These are phyloP conservation scores for Caligus rogercresseyi DNA, from an alignment of 1,140 invertebrate species.

Conservation along the genomic window DNA sequence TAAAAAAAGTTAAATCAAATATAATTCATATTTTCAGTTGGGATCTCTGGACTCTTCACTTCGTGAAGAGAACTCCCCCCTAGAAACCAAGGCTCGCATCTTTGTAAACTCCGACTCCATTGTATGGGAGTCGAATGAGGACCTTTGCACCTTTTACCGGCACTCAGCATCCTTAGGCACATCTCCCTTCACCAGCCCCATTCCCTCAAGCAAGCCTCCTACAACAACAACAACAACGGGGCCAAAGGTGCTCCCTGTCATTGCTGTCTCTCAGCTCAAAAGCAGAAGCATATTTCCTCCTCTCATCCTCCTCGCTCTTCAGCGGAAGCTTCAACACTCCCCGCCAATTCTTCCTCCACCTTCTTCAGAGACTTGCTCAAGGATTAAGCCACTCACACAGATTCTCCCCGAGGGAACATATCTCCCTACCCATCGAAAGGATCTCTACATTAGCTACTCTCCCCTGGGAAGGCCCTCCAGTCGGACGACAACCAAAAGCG, in stretches of 20 bases:
- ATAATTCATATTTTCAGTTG: too few relatives aligned
- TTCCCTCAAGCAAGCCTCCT: neutral
- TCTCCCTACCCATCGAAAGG: too few relatives aligned
- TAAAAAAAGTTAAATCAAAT: too few relatives aligned
- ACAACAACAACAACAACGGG: neutral
- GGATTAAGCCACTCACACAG: too few relatives aligned
- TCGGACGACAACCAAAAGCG: too few relatives aligned
- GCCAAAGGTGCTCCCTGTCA: neutral
- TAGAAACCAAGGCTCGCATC: neutral
- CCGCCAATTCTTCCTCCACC: neutral
- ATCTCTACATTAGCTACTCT: too few relatives aligned
- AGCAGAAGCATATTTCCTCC: neutral
- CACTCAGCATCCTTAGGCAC: neutral
- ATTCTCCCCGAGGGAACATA: too few relatives aligned
- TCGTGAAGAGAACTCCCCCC: neutral
- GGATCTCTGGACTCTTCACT: neutral
- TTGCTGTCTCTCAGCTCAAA: neutral
- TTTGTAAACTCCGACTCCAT: neutral
- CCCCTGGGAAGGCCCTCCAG: too few relatives aligned
- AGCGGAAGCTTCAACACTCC: neutral
- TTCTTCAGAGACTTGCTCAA: too few relatives aligned
- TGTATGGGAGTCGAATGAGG: neutral
- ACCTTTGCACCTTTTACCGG: neutral
- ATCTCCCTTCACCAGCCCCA: neutral
- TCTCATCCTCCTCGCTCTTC: neutral